Percentiles rank a stretch among this genome's conserved stretches.
Evolutionary conservation across 2,888 invertebrate genomes (phyloP).

Genomic region (Drosophila vallismaia): DNA sequence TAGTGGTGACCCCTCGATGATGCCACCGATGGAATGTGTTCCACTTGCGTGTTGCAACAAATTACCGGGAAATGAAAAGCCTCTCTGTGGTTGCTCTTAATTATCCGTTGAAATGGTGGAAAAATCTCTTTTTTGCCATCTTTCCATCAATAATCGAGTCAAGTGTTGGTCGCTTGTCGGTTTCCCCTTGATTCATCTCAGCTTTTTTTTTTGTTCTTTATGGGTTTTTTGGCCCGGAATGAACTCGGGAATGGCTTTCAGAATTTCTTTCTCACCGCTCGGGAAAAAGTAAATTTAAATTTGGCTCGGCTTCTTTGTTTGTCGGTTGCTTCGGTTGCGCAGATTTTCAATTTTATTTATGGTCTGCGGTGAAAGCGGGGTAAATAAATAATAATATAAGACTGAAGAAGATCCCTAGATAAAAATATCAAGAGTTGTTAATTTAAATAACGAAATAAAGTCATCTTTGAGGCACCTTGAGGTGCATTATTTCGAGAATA

Average conservation of each 20-base stretch:
- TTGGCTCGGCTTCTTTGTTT: slow-evolving; percentile 31
- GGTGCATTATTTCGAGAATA: too few relatives aligned
- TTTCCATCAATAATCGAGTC: slow-evolving; percentile 26
- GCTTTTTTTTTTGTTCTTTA: slow-evolving; percentile 22
- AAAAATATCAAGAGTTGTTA: slow-evolving; percentile 38
- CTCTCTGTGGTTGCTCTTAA: slow-evolving; percentile 31
- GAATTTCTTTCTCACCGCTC: slow-evolving; percentile 25
- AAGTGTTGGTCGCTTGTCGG: slow-evolving; percentile 10
- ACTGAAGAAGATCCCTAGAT: slow-evolving; percentile 19
- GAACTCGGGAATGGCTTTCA: slow-evolving; percentile 27
- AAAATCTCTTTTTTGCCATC: slow-evolving; percentile 33
- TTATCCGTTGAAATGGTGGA: slow-evolving; percentile 18
- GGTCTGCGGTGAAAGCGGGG: slow-evolving; percentile 26
- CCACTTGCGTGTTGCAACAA: slow-evolving; percentile 38
- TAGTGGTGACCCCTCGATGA: slow-evolving; percentile 4
- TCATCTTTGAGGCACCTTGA: background rate
- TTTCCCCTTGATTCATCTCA: slow-evolving; percentile 5
- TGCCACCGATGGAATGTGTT: slow-evolving; percentile 1
- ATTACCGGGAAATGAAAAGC: slow-evolving; percentile 40
- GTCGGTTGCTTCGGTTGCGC: slow-evolving; percentile 3
- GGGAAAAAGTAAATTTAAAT: slow-evolving; percentile 45
- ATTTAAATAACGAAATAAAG: slow-evolving; percentile 26
- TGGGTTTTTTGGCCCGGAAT: slow-evolving; percentile 42
- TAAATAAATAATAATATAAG: slow-evolving; percentile 23
- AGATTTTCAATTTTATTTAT: slow-evolving; percentile 35